Evolutionary conservation across 2,888 invertebrate genomes (phyloP).

Genomic region (Adelphocoris suturalis): DNA sequence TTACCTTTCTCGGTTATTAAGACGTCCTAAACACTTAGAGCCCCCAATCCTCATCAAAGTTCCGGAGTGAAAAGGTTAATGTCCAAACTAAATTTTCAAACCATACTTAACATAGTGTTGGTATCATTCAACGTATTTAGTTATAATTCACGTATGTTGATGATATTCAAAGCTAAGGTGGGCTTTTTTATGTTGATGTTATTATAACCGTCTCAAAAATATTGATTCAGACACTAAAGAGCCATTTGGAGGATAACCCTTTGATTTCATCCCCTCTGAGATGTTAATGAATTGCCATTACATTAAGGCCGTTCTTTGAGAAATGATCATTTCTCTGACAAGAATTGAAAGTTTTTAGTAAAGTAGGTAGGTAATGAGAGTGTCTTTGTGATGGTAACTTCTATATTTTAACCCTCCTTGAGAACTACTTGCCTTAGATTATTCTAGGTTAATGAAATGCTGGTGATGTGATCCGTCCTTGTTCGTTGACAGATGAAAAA

Average conservation of each 20-base stretch:
- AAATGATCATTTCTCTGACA: not conserved
- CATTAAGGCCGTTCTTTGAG: not conserved
- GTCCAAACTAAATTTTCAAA: too few relatives aligned
- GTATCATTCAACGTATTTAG: too few relatives aligned
- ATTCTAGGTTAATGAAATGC: not conserved
- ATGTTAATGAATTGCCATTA: not conserved
- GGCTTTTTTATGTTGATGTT: too few relatives aligned
- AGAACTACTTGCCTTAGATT: not conserved
- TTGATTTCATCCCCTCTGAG: not conserved
- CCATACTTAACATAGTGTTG: too few relatives aligned
- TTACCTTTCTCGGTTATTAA: too few relatives aligned
- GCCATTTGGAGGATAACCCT: not conserved
- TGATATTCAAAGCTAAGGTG: too few relatives aligned
- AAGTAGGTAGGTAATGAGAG: not conserved
- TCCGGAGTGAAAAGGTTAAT: too few relatives aligned
- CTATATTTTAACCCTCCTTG: not conserved
- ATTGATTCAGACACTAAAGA: too few relatives aligned
- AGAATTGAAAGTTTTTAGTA: not conserved
- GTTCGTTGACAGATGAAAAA: not conserved
- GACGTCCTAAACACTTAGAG: too few relatives aligned
- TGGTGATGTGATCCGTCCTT: slow-evolving; percentile 30
- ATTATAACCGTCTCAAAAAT: too few relatives aligned
- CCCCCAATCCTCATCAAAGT: too few relatives aligned
- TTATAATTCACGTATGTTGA: too few relatives aligned
- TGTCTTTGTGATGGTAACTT: not conserved